Percentiles rank a stretch among this genome's conserved stretches.
phyloP scores from a whole-genome alignment of 2,797 vertebrate species.

The Gymnoscopelus braueri region DNA sequence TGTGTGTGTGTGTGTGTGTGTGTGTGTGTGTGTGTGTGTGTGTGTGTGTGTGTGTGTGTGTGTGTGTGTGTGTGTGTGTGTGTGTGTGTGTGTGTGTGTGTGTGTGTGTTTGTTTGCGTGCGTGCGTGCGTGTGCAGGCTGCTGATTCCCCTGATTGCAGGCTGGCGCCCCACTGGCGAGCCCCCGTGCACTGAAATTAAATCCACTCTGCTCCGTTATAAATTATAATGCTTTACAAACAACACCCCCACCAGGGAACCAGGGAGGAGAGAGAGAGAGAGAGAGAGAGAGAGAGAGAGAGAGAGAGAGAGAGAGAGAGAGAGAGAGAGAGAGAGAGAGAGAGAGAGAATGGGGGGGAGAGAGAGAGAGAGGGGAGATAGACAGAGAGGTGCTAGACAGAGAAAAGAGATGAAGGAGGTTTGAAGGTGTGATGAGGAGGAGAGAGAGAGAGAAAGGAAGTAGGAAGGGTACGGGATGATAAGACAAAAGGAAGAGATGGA shows the following conservation, averaged over 20 bases:
- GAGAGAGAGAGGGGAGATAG: conserved; percentile 7
- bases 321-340: conserved; percentile 19
- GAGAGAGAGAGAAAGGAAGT: background rate
- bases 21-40: conserved; percentile 40
- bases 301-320: conserved; percentile 74
- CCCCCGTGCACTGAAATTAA: conserved; percentile 96
- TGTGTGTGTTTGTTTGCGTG: conserved; percentile 15
- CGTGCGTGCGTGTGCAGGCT: conserved; percentile 77
- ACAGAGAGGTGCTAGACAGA: conserved; percentile 14
- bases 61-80: conserved; percentile 42
- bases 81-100: conserved; percentile 13
- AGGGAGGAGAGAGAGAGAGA: conserved; percentile 63
- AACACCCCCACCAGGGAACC: conserved; percentile 93
- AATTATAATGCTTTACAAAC: conserved; percentile 99
- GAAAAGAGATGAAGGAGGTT: conserved; percentile 5
- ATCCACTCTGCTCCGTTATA: conserved; percentile 99
- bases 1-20: conserved; percentile 25
- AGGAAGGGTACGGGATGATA: no score
- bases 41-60: conserved; percentile 57
- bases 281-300: conserved; percentile 77
- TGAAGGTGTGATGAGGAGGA: conserved; percentile 21
- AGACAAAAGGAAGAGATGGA: no score
- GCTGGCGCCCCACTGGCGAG: conserved; percentile 98
- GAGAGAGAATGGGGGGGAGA: background rate
- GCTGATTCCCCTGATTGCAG: conserved; percentile 99